Evolutionary conservation across 2,113 vertebrate genomes (phyloP).

Genomic region (Indri indri): DNA sequence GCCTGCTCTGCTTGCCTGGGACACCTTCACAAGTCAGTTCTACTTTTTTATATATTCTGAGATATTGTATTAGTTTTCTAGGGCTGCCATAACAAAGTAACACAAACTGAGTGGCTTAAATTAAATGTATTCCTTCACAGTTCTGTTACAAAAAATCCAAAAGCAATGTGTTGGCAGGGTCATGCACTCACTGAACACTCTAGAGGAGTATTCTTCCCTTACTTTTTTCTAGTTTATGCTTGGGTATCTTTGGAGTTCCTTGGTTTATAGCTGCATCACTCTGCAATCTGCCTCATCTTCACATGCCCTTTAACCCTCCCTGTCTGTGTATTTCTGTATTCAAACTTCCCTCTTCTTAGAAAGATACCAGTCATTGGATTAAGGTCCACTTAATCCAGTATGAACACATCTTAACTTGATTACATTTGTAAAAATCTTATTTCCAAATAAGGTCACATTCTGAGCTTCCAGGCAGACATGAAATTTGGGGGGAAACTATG

Average conservation of each 20-base stretch:
- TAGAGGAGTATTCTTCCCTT: neutral
- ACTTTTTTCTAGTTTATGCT: neutral
- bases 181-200: neutral
- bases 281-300: neutral
- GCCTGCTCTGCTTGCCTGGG: neutral
- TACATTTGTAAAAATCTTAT: neutral
- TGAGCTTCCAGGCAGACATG: neutral
- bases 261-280: neutral
- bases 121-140: neutral
- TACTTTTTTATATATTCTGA: neutral
- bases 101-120: neutral
- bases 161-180: neutral
- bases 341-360: neutral
- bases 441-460: neutral
- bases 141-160: neutral
- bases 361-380: neutral
- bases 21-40: neutral
- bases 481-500: neutral
- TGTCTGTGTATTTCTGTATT: neutral
- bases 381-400: neutral
- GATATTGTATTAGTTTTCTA: neutral
- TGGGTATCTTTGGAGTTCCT: neutral
- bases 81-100: neutral
- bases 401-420: neutral
- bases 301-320: neutral